Evolutionary conservation across 1,140 invertebrate species (phyloP).

Genomic region (Popillia japonica): DNA sequence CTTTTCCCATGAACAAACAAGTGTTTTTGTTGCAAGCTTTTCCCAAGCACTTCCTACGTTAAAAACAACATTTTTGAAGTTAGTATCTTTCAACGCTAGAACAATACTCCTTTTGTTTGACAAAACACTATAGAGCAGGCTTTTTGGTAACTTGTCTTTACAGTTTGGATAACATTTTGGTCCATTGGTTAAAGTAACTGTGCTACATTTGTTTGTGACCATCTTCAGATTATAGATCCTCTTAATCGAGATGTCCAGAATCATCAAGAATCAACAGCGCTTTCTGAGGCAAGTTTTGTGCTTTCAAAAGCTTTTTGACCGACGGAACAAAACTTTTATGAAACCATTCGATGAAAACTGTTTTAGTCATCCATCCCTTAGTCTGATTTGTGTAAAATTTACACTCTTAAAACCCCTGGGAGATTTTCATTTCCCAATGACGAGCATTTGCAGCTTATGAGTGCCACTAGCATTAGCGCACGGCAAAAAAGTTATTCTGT

Average conservation of each 20-base stretch:
- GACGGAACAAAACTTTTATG: too few species aligned
- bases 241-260: background rate
- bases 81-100: too few species aligned
- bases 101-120: background rate
- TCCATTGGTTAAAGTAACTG: too few species aligned
- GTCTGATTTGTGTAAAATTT: background rate
- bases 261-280: background rate
- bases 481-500: too few species aligned
- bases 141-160: too few species aligned
- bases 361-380: too few species aligned
- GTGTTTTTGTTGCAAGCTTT: background rate
- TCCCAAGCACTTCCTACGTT: conserved; percentile 4
- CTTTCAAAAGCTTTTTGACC: background rate
- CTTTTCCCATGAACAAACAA: background rate
- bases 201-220: too few species aligned
- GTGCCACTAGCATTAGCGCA: too few species aligned
- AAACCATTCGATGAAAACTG: background rate
- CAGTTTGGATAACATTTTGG: too few species aligned
- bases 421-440: background rate
- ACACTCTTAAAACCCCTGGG: background rate
- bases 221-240: too few species aligned
- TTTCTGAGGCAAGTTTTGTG: background rate
- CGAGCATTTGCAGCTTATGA: too few species aligned
- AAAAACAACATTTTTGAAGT: background rate
- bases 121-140: background rate